These are phyloP conservation scores for Diplazon laetatorius DNA, from an alignment of 2,888 invertebrate species.

Conservation along the genomic window DNA sequence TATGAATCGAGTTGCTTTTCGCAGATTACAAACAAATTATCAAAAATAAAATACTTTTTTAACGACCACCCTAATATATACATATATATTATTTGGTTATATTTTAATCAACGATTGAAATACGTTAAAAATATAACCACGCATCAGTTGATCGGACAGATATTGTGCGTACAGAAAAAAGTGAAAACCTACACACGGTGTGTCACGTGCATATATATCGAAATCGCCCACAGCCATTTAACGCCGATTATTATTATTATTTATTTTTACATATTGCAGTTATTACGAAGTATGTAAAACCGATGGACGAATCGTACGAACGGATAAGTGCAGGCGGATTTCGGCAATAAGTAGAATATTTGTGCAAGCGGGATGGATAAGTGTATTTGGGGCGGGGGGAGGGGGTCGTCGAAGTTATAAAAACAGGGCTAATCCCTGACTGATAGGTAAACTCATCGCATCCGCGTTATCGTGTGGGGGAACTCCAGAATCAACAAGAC, in stretches of 20 bases:
- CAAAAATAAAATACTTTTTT: too few relatives aligned
- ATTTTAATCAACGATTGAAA: too few relatives aligned
- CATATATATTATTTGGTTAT: too few relatives aligned
- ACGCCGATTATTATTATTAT: constrained; percentile 45
- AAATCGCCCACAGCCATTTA: constrained; percentile 14
- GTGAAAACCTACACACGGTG: constrained; percentile 9
- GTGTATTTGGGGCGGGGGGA: constrained; percentile 38
- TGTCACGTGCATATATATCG: background rate
- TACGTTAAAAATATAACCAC: too few relatives aligned
- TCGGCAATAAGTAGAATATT: constrained; percentile 50
- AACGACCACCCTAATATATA: too few relatives aligned
- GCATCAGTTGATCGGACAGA: constrained; percentile 33
- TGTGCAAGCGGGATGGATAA: constrained; percentile 50
- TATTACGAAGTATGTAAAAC: background rate
- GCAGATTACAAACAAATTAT: too few relatives aligned
- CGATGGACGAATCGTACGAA: constrained; percentile 26
- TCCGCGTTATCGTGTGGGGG: constrained; percentile 73
- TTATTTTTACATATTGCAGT: background rate
- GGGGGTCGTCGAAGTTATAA: constrained; percentile 49
- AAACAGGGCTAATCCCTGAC: constrained; percentile 71
- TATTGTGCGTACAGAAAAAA: too few relatives aligned
- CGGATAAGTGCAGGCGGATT: constrained; percentile 41
- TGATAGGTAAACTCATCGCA: constrained; percentile 79
- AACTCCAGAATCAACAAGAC: constrained; percentile 77
- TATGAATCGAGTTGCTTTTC: too few relatives aligned